Conservation (phyloP, 2,113 vertebrate genomes). For the Rhinichthys klamathensis region DNA sequence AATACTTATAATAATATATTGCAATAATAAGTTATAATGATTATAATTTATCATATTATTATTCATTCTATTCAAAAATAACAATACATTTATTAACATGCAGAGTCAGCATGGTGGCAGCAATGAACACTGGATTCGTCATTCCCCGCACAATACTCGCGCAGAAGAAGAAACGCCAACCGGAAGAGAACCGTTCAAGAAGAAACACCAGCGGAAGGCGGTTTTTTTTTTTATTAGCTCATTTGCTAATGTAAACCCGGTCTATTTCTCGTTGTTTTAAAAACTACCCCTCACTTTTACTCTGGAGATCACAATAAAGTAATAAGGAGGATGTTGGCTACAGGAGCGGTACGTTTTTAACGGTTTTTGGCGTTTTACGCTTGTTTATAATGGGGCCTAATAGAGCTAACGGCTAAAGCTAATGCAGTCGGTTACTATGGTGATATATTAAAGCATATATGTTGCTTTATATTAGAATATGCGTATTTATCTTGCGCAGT, state of each 20-base stretch:
- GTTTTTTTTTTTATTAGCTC: neutral
- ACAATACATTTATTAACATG: neutral
- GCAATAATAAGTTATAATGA: neutral
- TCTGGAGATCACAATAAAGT: constrained; percentile 30
- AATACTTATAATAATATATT: neutral
- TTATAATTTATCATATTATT: neutral
- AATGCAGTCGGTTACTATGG: constrained; percentile 11
- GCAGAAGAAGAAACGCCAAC: neutral
- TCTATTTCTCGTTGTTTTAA: constrained; percentile 16
- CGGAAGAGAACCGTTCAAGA: constrained; percentile 1
- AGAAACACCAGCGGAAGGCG: neutral
- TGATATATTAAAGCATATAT: constrained; percentile 16
- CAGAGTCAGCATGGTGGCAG: neutral
- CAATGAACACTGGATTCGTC: neutral
- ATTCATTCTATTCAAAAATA: neutral
- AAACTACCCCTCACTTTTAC: constrained; percentile 29
- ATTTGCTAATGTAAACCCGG: constrained; percentile 40
- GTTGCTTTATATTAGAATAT: neutral
- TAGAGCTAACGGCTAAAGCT: constrained; percentile 2
- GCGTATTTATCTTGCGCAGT: neutral
- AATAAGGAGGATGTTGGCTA: constrained; percentile 75
- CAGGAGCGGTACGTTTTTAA: constrained; percentile 72
- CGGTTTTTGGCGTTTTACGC: neutral
- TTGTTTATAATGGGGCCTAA: neutral
- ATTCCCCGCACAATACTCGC: neutral